Evolutionary conservation across 1,140 invertebrate species (phyloP).

Genomic region (Bicyclus anynana): DNA sequence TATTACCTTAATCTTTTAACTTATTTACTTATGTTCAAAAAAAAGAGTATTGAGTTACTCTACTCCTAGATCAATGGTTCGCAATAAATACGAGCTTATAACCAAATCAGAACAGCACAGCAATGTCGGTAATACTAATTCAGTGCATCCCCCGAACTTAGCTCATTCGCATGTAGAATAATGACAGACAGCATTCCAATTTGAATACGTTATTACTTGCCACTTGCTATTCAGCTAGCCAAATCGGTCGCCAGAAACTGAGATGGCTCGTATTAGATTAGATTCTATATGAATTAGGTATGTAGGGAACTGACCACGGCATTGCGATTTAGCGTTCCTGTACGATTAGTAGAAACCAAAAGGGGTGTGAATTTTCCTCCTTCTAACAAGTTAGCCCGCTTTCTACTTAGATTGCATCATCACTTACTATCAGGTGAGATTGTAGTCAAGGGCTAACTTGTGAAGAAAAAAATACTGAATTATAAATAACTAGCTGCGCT

Average conservation of each 20-base stretch:
- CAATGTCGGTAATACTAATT: neutral
- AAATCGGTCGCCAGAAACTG: constrained; percentile 10
- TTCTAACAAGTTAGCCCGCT: too few relatives aligned
- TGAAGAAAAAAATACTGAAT: too few relatives aligned
- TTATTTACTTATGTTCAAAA: too few relatives aligned
- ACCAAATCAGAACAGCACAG: neutral
- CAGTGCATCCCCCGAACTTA: neutral
- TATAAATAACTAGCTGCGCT: too few relatives aligned
- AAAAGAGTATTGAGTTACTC: too few relatives aligned
- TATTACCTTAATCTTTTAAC: too few relatives aligned
- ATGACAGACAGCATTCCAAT: constrained; percentile 16
- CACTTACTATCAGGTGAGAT: too few relatives aligned
- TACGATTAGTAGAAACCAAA: too few relatives aligned
- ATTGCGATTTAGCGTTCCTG: neutral
- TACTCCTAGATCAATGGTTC: too few relatives aligned
- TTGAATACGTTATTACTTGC: constrained; percentile 15
- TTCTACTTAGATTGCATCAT: too few relatives aligned
- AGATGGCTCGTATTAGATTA: neutral
- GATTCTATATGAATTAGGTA: neutral
- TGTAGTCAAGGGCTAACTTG: too few relatives aligned
- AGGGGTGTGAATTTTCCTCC: too few relatives aligned
- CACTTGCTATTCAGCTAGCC: constrained; percentile 12
- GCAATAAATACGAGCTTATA: neutral
- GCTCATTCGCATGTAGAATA: constrained; percentile 6
- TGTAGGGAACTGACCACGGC: neutral